A percentile compares a stretch with the other conserved stretches of the same genome.
phyloP scores from a whole-genome alignment of 1,140 invertebrate species.

The Eurosta solidaginis region DNA sequence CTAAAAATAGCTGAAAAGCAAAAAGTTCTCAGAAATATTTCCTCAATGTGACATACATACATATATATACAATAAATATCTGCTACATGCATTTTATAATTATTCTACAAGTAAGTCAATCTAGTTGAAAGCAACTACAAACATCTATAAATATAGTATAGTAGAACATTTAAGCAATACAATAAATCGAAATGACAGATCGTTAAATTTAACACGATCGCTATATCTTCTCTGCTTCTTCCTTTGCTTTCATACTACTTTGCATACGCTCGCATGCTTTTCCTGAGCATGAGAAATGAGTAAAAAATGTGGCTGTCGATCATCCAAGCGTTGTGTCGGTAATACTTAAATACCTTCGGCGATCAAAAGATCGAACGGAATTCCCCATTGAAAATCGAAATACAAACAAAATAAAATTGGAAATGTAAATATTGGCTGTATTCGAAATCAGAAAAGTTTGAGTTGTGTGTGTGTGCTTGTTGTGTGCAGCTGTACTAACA shows the following conservation, averaged over 20 bases:
- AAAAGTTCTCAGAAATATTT: background rate
- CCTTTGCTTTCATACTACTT: background rate
- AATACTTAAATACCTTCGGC: background rate
- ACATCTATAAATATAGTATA: slow-evolving; percentile 30
- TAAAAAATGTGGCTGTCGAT: slow-evolving; percentile 19
- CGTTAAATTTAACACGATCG: slow-evolving; percentile 45
- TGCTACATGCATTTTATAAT: slow-evolving; percentile 45
- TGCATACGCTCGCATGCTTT: background rate
- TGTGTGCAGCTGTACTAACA: background rate
- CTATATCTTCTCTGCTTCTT: background rate
- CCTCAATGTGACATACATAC: background rate
- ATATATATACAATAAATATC: slow-evolving; percentile 24
- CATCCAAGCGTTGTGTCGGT: background rate
- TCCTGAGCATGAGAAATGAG: no score
- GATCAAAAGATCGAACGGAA: slow-evolving; percentile 15
- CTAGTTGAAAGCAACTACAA: slow-evolving; percentile 35
- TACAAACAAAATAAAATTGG: background rate
- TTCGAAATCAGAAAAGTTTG: no score
- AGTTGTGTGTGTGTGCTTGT: background rate
- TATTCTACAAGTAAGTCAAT: slow-evolving; percentile 11
- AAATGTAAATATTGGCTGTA: no score
- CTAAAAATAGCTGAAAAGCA: slow-evolving; percentile 37
- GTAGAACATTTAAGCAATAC: slow-evolving; percentile 21
- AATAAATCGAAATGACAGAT: slow-evolving; percentile 60
- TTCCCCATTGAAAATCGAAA: background rate